phyloP scores from a whole-genome alignment of 37 sponge, comb jelly and placozoan genomes.

The Lycopodina hypogea region DNA sequence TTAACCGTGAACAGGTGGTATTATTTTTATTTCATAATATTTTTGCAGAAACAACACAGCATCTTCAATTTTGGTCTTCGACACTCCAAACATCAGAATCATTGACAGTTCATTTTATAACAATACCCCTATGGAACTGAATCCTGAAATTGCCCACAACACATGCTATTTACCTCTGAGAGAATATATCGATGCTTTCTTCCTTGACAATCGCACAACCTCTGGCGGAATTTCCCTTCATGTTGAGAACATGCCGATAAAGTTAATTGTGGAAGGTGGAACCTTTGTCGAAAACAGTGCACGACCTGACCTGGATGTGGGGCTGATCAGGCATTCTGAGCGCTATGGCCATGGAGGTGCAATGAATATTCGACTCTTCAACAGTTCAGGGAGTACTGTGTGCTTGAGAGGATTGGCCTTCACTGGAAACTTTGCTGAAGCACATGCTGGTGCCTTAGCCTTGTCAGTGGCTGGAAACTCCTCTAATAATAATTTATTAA shows the following conservation, averaged over 20 bases:
- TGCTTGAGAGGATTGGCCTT: slow-evolving; percentile 39
- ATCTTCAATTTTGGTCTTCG: slow-evolving; percentile 28
- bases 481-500: slow-evolving; percentile 8
- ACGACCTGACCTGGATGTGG: slow-evolving; percentile 3
- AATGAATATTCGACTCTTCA: slow-evolving; percentile 20
- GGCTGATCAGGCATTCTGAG: background rate
- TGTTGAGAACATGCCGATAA: background rate
- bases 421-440: slow-evolving; percentile 43
- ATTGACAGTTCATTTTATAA: slow-evolving; percentile 6
- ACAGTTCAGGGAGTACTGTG: slow-evolving; percentile 7
- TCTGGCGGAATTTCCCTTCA: slow-evolving; percentile 50
- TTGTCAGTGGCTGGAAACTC: slow-evolving; percentile 20
- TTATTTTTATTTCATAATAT: no score
- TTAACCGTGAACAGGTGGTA: no score
- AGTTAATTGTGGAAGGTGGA: slow-evolving; percentile 9
- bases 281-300: slow-evolving; percentile 33
- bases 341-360: slow-evolving; percentile 64
- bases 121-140: slow-evolving; percentile 12
- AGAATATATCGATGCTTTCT: background rate
- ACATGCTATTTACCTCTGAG: slow-evolving; percentile 21
- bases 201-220: slow-evolving; percentile 36
- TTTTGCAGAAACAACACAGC: slow-evolving; percentile 21
- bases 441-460: slow-evolving; percentile 49
- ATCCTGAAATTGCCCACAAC: background rate
- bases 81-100: slow-evolving; percentile 12